Evolutionary conservation across 2,113 vertebrate genomes (phyloP).

Genomic region (Plectropomus leopardus): DNA sequence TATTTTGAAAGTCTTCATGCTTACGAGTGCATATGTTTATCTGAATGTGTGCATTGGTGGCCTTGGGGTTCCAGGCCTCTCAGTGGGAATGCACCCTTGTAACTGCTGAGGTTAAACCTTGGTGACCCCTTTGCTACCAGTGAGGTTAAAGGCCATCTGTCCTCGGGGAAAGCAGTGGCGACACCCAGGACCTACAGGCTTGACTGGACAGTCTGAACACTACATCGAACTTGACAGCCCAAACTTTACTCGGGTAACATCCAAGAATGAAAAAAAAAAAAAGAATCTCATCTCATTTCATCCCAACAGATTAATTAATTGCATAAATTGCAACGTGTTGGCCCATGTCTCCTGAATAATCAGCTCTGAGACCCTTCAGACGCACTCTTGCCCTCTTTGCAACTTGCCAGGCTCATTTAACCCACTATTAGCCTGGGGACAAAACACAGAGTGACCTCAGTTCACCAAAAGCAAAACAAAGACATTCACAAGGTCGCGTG

Average conservation of each 20-base stretch:
- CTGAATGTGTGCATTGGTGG: conserved; percentile 46
- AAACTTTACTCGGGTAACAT: conserved; percentile 21
- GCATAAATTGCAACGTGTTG: conserved; percentile 3
- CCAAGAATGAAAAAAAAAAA: conserved; percentile 2
- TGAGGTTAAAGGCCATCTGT: conserved; percentile 68
- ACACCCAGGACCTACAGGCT: conserved; percentile 70
- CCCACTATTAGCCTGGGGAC: conserved; percentile 49
- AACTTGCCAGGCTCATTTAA: conserved; percentile 59
- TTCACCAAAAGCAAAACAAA: conserved; percentile 69
- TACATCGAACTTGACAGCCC: conserved; percentile 56
- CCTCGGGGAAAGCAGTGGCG: conserved; percentile 70
- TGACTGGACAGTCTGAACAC: conserved; percentile 46
- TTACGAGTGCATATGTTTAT: not conserved
- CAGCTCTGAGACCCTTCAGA: conserved; percentile 31
- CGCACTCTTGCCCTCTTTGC: conserved; percentile 28
- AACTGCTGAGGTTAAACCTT: conserved; percentile 70
- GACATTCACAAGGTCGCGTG: conserved; percentile 55
- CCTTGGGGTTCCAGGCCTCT: conserved; percentile 46
- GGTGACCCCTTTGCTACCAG: conserved; percentile 68
- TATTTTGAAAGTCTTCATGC: conserved; percentile 42
- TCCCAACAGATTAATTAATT: conserved; percentile 39
- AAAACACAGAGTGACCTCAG: conserved; percentile 58
- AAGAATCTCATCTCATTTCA: conserved; percentile 18
- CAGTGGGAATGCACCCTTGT: conserved; percentile 74
- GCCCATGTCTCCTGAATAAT: conserved; percentile 33